Percentiles rank a stretch among this genome's conserved stretches.
Evolutionary conservation across 2,113 vertebrate species (phyloP).

Genomic region (Himantopus leucocephalus): DNA sequence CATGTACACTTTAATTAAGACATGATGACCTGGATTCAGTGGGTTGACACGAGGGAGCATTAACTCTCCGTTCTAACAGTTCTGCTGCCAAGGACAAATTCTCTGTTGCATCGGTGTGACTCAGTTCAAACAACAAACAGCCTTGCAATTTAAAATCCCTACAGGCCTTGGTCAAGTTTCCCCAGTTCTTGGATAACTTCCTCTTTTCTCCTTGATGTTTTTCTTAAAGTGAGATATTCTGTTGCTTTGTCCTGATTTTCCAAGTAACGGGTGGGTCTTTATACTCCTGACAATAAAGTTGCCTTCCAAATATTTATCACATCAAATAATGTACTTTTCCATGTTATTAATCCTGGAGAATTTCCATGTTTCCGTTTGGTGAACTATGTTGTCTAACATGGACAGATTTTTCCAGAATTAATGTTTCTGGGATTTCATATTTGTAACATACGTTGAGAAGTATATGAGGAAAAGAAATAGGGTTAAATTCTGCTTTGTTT

Average conservation of each 20-base stretch:
- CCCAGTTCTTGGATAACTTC: conserved; percentile 64
- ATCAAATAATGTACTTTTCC: conserved; percentile 58
- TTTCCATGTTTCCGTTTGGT: conserved; percentile 56
- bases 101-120: conserved; percentile 61
- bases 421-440: not conserved
- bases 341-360: conserved; percentile 52
- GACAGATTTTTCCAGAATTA: conserved; percentile 19
- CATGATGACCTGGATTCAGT: conserved; percentile 61
- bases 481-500: not conserved
- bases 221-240: conserved; percentile 66
- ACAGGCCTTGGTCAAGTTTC: conserved; percentile 51
- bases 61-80: conserved; percentile 54
- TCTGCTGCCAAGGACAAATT: conserved; percentile 65
- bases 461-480: not conserved
- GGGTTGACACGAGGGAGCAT: conserved; percentile 42
- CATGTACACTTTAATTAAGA: conserved; percentile 67
- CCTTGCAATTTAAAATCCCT: conserved; percentile 56
- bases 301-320: conserved; percentile 71
- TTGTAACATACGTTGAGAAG: not conserved
- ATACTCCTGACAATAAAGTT: conserved; percentile 66
- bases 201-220: conserved; percentile 61
- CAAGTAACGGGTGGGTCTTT: conserved; percentile 70
- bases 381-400: not conserved
- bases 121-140: conserved; percentile 71
- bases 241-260: conserved; percentile 65